These are phyloP conservation scores for Ptilodon capucinus DNA, from an alignment of 2,888 invertebrate genomes.

Conservation along the genomic window DNA sequence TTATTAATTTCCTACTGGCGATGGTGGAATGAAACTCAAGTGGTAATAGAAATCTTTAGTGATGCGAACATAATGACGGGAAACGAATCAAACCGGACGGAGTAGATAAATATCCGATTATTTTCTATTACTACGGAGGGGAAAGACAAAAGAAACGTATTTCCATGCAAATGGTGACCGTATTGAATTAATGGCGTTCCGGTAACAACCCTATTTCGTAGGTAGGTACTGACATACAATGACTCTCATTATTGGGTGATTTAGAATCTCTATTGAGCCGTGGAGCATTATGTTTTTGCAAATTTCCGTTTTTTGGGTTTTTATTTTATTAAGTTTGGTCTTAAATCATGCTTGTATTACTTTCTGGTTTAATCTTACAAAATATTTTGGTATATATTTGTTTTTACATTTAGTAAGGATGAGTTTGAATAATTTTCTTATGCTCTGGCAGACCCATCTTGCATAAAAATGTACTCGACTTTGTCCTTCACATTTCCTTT, in stretches of 20 bases:
- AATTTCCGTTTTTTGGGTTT: neutral
- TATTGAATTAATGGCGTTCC: conserved; percentile 26
- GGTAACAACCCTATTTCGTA: conserved; percentile 16
- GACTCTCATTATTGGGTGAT: conserved; percentile 13
- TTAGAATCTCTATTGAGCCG: conserved; percentile 6
- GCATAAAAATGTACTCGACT: too few species aligned
- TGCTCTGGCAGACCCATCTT: too few species aligned
- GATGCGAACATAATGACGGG: conserved; percentile 31
- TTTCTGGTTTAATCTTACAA: too few species aligned
- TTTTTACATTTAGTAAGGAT: too few species aligned
- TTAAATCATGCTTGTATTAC: neutral
- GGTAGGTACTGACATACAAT: conserved; percentile 17
- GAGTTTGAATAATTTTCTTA: too few species aligned
- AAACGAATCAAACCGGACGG: conserved; percentile 29
- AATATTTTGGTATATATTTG: too few species aligned
- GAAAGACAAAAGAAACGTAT: conserved; percentile 32
- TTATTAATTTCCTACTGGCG: conserved; percentile 23
- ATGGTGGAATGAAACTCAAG: conserved; percentile 33
- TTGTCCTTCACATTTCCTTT: too few species aligned
- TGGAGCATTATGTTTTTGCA: neutral
- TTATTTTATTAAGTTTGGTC: neutral
- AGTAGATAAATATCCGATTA: conserved; percentile 38
- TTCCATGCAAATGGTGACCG: conserved; percentile 32
- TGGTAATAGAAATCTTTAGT: conserved; percentile 36
- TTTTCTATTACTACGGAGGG: conserved; percentile 26